Percentiles rank a stretch among this genome's conserved stretches.
Evolutionary conservation across 2,113 vertebrate genomes (phyloP).

Genomic region (Grantiella picta): DNA sequence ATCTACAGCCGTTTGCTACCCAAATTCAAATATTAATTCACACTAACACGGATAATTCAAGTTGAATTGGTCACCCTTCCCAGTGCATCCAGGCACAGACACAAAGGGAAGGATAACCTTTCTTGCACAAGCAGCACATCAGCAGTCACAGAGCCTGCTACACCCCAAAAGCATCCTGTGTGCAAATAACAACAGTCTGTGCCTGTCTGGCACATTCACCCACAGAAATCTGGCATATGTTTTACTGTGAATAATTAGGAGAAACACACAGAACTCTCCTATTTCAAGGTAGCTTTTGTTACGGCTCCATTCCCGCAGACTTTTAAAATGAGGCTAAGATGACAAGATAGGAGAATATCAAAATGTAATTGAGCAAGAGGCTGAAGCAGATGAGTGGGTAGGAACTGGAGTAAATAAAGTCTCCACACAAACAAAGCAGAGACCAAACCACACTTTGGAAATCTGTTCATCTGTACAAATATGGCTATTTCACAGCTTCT

Average conservation of each 20-base stretch:
- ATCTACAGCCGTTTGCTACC: not conserved
- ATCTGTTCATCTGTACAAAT: not conserved
- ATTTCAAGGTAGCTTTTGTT: slow-evolving; percentile 29
- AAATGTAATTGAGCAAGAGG: not conserved
- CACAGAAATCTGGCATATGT: not conserved
- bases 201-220: not conserved
- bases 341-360: not conserved
- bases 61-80: not conserved
- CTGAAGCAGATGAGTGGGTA: not conserved
- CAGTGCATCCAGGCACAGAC: not conserved
- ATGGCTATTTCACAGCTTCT: not conserved
- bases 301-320: not conserved
- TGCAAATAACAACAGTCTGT: not conserved
- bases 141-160: not conserved
- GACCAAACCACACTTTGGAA: not conserved
- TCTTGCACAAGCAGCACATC: not conserved
- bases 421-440: not conserved
- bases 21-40: not conserved
- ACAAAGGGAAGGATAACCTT: slow-evolving; percentile 1
- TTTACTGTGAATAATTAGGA: slow-evolving; percentile 54
- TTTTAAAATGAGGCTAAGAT: not conserved
- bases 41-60: not conserved
- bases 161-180: not conserved
- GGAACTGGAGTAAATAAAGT: not conserved
- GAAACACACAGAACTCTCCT: not conserved